Conservation (phyloP, 2,888 invertebrate species). For the Hylaea fasciaria region DNA sequence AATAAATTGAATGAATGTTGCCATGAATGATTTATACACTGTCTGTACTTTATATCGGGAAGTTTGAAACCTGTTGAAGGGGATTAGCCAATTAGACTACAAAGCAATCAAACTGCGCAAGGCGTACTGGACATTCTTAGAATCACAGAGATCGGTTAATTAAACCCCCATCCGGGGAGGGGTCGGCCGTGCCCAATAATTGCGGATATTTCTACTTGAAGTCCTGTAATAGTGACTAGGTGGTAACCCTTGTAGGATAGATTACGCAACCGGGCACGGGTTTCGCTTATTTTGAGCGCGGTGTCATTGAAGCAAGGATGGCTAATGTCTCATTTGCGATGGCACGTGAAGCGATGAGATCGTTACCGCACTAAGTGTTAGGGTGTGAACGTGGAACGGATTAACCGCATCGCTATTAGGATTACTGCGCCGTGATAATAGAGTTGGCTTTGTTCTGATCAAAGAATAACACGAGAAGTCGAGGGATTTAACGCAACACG, state of each 20-base stretch:
- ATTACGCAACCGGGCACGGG: conserved; percentile 34
- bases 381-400: conserved; percentile 12
- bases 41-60: too few relatives aligned
- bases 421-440: not conserved
- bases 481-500: conserved; percentile 10
- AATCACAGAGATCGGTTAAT: too few relatives aligned
- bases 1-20: too few relatives aligned
- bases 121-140: too few relatives aligned
- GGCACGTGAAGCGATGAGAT: conserved; percentile 8
- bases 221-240: not conserved
- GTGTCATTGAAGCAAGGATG: conserved; percentile 26
- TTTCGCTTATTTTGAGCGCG: conserved; percentile 36
- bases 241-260: conserved; percentile 27
- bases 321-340: conserved; percentile 26
- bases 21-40: too few relatives aligned
- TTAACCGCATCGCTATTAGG: conserved; percentile 14
- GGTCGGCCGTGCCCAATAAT: not conserved
- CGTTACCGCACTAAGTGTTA: conserved; percentile 9
- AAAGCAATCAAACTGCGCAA: too few relatives aligned
- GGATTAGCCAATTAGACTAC: too few relatives aligned
- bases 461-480: conserved; percentile 16
- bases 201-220: too few relatives aligned
- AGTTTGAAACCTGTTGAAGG: too few relatives aligned
- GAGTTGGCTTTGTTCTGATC: conserved; percentile 12
- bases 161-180: too few relatives aligned